Evolutionary conservation across 2,797 vertebrate genomes (phyloP).

Genomic region (Lithobates sylvaticus): DNA sequence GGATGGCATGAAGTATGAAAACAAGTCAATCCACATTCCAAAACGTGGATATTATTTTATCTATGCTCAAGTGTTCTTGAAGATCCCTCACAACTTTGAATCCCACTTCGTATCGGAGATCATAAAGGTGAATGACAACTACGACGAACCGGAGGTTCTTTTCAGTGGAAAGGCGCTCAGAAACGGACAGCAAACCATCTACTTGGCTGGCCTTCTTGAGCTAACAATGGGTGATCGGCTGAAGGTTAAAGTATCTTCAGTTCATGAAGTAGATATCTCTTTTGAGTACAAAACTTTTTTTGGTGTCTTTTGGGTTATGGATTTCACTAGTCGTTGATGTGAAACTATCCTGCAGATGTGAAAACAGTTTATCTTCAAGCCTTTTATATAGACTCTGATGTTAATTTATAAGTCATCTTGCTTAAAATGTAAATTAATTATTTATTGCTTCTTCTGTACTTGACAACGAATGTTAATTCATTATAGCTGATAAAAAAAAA

Average conservation of each 20-base stretch:
- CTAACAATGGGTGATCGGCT: conserved; percentile 75
- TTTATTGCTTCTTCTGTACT: too few species aligned
- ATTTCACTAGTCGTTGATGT: neutral
- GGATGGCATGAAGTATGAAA: conserved; percentile 76
- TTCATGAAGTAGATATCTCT: conserved; percentile 77
- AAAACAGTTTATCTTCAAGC: neutral
- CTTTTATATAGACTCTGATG: neutral
- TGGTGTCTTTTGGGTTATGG: conserved; percentile 77
- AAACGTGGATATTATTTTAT: conserved; percentile 77
- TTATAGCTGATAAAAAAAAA: too few species aligned
- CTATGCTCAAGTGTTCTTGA: conserved; percentile 78
- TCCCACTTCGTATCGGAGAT: conserved; percentile 68
- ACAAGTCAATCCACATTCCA: conserved; percentile 75
- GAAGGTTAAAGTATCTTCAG: conserved; percentile 76
- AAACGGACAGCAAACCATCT: conserved; percentile 74
- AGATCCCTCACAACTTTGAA: neutral
- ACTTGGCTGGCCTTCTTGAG: conserved; percentile 75
- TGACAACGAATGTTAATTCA: too few species aligned
- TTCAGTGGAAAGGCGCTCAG: conserved; percentile 72
- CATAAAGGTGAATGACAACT: conserved; percentile 74
- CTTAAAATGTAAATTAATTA: neutral
- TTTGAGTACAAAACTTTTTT: conserved; percentile 80
- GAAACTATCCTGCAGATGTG: neutral
- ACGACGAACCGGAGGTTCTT: conserved; percentile 73
- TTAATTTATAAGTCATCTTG: conserved; percentile 10